Conservation (phyloP, 1,140 invertebrate species). For the Phocides pigmalion region DNA sequence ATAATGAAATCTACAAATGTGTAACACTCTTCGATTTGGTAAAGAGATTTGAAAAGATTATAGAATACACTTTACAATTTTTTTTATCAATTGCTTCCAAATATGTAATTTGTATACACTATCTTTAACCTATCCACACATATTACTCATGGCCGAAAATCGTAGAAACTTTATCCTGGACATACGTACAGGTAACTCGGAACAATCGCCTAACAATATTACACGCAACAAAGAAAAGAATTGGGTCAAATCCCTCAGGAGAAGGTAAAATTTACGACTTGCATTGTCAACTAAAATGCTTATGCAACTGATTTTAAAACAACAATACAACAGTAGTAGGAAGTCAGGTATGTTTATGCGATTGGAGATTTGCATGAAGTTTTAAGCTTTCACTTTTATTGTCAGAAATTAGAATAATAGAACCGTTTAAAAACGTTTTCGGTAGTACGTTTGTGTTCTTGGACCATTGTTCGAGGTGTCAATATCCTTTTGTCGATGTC, state of each 20-base stretch:
- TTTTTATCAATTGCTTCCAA: too few species aligned
- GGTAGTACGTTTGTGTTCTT: slow-evolving; percentile 36
- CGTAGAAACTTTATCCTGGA: not conserved
- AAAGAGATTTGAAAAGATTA: too few species aligned
- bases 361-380: slow-evolving; percentile 70
- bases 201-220: slow-evolving; percentile 51
- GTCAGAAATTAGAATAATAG: slow-evolving; percentile 62
- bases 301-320: slow-evolving; percentile 56
- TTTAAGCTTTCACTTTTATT: slow-evolving; percentile 78
- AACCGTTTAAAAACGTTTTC: slow-evolving; percentile 47
- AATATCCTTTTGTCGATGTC: slow-evolving; percentile 5
- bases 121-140: not conserved
- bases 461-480: slow-evolving; percentile 29
- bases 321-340: slow-evolving; percentile 57
- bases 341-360: slow-evolving; percentile 70
- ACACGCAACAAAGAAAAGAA: slow-evolving; percentile 54
- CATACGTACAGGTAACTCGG: slow-evolving; percentile 56
- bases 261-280: slow-evolving; percentile 57
- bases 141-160: not conserved
- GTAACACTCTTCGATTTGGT: too few species aligned
- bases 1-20: too few species aligned
- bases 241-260: slow-evolving; percentile 57
- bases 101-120: too few species aligned
- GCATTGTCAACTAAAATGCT: slow-evolving; percentile 53
- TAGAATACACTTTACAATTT: too few species aligned